These are phyloP conservation scores for Arion vulgaris DNA, from an alignment of 1,140 invertebrate species.

Conservation along the genomic window DNA sequence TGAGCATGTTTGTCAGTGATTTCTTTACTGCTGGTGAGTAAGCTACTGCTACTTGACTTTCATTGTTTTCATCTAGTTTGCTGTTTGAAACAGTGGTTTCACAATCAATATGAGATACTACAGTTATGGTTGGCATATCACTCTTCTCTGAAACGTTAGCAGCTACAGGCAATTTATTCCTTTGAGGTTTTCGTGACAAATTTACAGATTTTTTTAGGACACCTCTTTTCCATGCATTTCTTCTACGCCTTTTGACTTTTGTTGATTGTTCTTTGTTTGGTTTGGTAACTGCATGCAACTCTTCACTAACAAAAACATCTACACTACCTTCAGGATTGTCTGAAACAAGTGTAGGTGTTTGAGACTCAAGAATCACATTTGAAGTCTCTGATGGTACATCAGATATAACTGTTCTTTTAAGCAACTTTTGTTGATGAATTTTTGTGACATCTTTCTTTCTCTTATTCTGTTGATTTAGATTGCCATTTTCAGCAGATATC, in stretches of 20 bases:
- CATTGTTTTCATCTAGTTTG: neutral
- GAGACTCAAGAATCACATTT: neutral
- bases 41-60: neutral
- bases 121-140: neutral
- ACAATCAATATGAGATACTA: neutral
- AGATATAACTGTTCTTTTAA: neutral
- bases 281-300: neutral
- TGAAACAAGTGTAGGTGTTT: neutral
- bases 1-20: constrained; percentile 13
- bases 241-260: constrained; percentile 4
- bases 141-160: neutral
- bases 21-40: neutral
- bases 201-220: neutral
- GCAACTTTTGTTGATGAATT: neutral
- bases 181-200: neutral
- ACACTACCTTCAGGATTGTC: neutral
- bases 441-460: neutral
- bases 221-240: constrained; percentile 33
- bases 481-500: neutral
- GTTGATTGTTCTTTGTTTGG: neutral
- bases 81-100: neutral
- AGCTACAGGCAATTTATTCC: neutral
- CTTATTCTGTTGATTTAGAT: neutral
- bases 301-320: neutral
- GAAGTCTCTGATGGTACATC: neutral